These are phyloP conservation scores for Ypsolopha scabrella DNA, from an alignment of 2,888 invertebrate species.

Conservation along the genomic window DNA sequence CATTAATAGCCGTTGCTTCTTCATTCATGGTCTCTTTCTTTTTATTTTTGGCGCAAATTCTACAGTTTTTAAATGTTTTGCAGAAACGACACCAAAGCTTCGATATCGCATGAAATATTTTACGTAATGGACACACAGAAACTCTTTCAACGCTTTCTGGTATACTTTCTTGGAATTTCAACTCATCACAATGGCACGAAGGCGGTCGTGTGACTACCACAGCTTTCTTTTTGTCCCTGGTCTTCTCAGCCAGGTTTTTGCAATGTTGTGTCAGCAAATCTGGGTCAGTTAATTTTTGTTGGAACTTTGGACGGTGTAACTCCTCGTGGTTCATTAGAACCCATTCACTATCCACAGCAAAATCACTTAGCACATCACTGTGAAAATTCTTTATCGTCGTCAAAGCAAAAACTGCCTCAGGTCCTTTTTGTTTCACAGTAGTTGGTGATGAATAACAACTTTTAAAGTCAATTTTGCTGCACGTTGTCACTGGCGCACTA, in stretches of 20 bases:
- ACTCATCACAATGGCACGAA: constrained; percentile 40
- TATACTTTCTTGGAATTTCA: constrained; percentile 19
- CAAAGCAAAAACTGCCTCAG: constrained; percentile 36
- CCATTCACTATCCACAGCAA: constrained; percentile 53
- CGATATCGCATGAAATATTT: constrained; percentile 11
- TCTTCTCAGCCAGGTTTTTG: constrained; percentile 27
- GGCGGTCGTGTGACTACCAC: constrained; percentile 39
- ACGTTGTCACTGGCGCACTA: no score
- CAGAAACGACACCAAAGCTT: constrained; percentile 20
- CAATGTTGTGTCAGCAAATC: constrained; percentile 37
- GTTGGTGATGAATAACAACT: no score
- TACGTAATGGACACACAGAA: background rate
- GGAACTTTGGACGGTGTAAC: constrained; percentile 43
- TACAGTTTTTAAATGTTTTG: constrained; percentile 23
- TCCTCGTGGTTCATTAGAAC: constrained; percentile 40
- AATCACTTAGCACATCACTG: constrained; percentile 37
- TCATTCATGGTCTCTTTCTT: constrained; percentile 6
- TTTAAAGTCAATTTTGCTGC: no score
- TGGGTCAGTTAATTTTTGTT: constrained; percentile 30
- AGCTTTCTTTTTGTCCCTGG: constrained; percentile 20
- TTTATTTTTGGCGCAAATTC: constrained; percentile 15
- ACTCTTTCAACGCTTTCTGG: constrained; percentile 10
- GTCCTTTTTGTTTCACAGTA: background rate
- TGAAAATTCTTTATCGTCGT: constrained; percentile 52
- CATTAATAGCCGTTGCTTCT: no score